phyloP scores from a whole-genome alignment of 2,113 vertebrate species.

The Ophthalmolycus amberensis region DNA sequence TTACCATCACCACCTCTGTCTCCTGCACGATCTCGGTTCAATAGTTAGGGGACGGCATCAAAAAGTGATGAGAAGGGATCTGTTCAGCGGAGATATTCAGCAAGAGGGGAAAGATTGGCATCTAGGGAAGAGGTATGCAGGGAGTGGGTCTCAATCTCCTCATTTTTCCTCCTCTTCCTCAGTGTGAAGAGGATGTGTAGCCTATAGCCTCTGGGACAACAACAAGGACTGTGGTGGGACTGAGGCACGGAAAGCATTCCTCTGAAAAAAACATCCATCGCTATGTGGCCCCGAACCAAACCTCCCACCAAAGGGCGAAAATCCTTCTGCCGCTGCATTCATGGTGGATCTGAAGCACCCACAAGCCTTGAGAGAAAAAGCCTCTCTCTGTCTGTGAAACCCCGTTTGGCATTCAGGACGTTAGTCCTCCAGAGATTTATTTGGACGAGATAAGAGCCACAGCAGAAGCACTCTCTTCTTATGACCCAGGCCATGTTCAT shows the following conservation, averaged over 20 bases:
- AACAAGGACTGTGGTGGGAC: slow-evolving; percentile 77
- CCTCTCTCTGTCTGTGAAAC: slow-evolving; percentile 68
- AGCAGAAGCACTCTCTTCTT: slow-evolving; percentile 45
- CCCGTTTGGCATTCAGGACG: slow-evolving; percentile 67
- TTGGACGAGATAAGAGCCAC: slow-evolving; percentile 58
- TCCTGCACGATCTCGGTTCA: not conserved
- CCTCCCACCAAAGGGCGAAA: slow-evolving; percentile 71
- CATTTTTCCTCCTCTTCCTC: slow-evolving; percentile 75
- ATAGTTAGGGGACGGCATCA: not conserved
- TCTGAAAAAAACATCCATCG: slow-evolving; percentile 72
- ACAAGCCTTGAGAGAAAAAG: slow-evolving; percentile 67
- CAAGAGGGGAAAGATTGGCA: slow-evolving; percentile 51
- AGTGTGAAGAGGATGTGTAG: slow-evolving; percentile 61
- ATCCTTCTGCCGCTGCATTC: slow-evolving; percentile 72
- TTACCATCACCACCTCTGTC: slow-evolving; percentile 6
- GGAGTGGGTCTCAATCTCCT: slow-evolving; percentile 75
- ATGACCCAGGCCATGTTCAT: slow-evolving; percentile 14
- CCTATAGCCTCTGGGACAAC: slow-evolving; percentile 62
- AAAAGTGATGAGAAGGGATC: slow-evolving; percentile 21
- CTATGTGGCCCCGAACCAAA: slow-evolving; percentile 74
- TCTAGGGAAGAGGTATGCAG: slow-evolving; percentile 72
- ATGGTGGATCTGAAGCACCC: slow-evolving; percentile 74
- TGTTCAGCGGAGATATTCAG: slow-evolving; percentile 7
- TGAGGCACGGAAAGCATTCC: slow-evolving; percentile 78
- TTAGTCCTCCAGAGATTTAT: slow-evolving; percentile 64